A percentile compares a stretch with the other conserved stretches of the same genome.
Conservation (phyloP, 2,797 vertebrate species). For the Diplodus sargus region DNA sequence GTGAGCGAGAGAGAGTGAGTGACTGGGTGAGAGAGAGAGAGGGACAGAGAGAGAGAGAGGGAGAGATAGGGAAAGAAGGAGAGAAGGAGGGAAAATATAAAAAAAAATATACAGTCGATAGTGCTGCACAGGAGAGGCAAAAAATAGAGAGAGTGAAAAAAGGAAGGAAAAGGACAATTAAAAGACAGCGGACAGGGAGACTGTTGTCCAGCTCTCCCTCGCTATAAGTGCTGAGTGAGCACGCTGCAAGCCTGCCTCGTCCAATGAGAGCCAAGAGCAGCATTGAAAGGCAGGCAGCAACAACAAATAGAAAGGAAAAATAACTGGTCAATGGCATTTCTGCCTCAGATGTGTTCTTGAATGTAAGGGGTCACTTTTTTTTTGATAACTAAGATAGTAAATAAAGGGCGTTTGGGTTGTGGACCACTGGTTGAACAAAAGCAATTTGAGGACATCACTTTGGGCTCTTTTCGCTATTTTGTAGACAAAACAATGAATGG, state of each 20-base stretch:
- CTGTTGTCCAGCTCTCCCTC: slow-evolving; percentile 20
- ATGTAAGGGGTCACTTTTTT: no score
- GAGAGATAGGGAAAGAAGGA: not conserved
- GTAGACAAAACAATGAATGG: no score
- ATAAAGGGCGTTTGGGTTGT: no score
- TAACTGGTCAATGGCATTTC: slow-evolving; percentile 12
- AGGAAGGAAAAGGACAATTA: slow-evolving; percentile 4
- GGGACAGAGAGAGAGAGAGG: slow-evolving; percentile 24
- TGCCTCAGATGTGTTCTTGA: not conserved
- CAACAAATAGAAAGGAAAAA: slow-evolving; percentile 32
- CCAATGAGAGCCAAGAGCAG: slow-evolving; percentile 57
- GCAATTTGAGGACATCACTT: no score
- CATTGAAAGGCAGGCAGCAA: slow-evolving; percentile 43
- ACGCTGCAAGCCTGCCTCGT: not conserved
- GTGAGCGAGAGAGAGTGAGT: slow-evolving; percentile 66
- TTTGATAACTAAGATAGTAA: no score
- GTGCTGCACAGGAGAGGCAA: slow-evolving; percentile 2
- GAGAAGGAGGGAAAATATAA: slow-evolving; percentile 10
- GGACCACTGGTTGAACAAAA: no score
- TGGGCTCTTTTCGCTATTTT: no score
- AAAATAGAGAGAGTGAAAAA: slow-evolving; percentile 17
- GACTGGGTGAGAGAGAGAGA: slow-evolving; percentile 66
- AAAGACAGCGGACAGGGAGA: not conserved
- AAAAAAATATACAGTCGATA: slow-evolving; percentile 19
- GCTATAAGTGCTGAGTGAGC: slow-evolving; percentile 50